These are phyloP conservation scores for Rhombomys opimus DNA, from an alignment of 2,113 vertebrate genomes.

Conservation along the genomic window DNA sequence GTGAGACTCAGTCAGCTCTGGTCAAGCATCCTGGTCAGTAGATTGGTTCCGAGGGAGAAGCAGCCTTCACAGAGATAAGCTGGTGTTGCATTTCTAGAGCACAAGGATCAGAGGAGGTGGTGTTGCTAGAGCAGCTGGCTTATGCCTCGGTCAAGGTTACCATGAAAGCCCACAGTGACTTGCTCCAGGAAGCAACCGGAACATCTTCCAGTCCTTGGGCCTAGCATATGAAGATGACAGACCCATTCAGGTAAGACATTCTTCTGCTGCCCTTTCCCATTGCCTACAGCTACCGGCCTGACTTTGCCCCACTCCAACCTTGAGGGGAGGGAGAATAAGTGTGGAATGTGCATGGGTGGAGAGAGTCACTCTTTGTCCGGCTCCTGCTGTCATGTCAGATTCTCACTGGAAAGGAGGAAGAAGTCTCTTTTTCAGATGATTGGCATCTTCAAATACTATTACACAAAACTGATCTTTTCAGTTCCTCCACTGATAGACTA, in stretches of 20 bases:
- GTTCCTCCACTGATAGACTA: neutral
- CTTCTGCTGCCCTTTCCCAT: neutral
- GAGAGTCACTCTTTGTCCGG: neutral
- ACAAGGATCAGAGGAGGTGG: neutral
- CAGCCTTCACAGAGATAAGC: neutral
- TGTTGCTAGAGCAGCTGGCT: neutral
- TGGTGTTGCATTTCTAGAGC: neutral
- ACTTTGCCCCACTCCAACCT: neutral
- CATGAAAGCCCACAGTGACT: neutral
- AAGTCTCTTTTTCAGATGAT: neutral
- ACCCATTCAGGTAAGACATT: neutral
- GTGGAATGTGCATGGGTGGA: neutral
- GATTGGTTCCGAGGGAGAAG: neutral
- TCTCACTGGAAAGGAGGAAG: neutral
- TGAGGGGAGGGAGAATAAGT: neutral
- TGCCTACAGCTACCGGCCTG: neutral
- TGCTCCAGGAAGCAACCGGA: neutral
- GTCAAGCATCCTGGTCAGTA: neutral
- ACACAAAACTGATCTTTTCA: neutral
- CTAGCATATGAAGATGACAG: neutral
- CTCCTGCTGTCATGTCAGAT: neutral
- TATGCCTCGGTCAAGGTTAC: neutral
- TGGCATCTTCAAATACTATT: neutral
- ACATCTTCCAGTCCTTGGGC: neutral
- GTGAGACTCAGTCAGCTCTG: neutral